Conservation (phyloP, 2,797 vertebrate species). For the Leuciscus waleckii region DNA sequence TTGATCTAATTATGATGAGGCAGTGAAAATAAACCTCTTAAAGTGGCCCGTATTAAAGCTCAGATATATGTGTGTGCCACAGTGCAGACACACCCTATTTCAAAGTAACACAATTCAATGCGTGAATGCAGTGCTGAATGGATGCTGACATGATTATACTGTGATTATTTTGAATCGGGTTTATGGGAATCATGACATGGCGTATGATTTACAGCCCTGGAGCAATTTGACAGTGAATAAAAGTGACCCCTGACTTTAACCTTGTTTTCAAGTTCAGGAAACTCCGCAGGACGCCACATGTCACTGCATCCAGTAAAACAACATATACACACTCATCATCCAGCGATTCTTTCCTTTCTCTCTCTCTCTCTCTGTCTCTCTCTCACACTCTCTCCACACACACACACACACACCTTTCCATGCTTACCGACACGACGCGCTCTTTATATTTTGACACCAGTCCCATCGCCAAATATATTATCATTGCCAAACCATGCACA, state of each 20-base stretch:
- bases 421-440: conserved; percentile 20
- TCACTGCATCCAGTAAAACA: conserved; percentile 57
- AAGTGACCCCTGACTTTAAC: conserved; percentile 62
- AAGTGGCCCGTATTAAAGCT: background rate
- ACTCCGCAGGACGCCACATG: conserved; percentile 62
- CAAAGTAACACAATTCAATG: background rate
- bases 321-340: conserved; percentile 47
- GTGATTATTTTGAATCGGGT: background rate
- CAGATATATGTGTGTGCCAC: background rate
- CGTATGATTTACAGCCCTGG: conserved; percentile 20
- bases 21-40: conserved; percentile 21
- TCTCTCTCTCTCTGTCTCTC: conserved; percentile 18
- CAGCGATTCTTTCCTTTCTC: conserved; percentile 43
- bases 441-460: background rate
- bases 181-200: background rate
- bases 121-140: conserved; percentile 3
- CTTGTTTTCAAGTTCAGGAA: conserved; percentile 62
- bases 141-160: background rate
- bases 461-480: conserved; percentile 29
- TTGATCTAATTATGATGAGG: conserved; percentile 22
- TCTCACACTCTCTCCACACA: background rate
- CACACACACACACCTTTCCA: background rate
- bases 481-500: conserved; percentile 3
- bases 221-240: conserved; percentile 51
- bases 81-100: conserved; percentile 9